phyloP scores from a whole-genome alignment of 2,113 vertebrate species.

The Siniperca knerii region DNA sequence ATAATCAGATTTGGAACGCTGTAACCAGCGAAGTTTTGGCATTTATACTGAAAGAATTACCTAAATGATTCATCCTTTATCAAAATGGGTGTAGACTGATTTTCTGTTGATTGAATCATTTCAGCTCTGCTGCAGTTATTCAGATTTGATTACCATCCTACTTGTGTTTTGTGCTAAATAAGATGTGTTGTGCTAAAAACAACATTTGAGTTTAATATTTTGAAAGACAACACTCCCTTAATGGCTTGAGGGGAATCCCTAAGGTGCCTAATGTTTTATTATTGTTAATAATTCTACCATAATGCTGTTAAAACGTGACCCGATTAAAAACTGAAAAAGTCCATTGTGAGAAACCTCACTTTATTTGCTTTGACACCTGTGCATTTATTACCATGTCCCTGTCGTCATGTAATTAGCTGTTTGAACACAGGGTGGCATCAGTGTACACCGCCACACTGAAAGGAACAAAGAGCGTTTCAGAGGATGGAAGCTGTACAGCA shows the following conservation, averaged over 20 bases:
- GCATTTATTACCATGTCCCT: background rate
- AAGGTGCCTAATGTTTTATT: background rate
- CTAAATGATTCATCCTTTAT: background rate
- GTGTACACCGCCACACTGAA: background rate
- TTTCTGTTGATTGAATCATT: background rate
- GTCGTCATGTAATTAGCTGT: background rate
- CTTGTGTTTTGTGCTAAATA: background rate
- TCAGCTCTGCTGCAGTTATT: background rate
- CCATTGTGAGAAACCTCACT: no score
- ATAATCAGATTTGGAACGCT: background rate
- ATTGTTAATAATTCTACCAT: background rate
- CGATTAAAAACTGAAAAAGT: background rate
- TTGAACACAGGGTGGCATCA: constrained; percentile 72
- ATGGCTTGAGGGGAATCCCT: background rate
- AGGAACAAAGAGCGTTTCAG: background rate
- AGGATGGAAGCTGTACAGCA: constrained; percentile 4
- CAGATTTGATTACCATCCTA: background rate
- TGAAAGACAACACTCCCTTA: background rate
- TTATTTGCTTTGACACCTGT: background rate
- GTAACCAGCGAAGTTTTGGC: background rate
- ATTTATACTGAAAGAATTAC: background rate
- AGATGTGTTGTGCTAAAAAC: background rate
- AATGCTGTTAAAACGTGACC: background rate
- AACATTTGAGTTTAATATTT: background rate
- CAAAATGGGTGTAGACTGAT: background rate